Conservation (phyloP, 2,113 vertebrate genomes). For the Channa argus region DNA sequence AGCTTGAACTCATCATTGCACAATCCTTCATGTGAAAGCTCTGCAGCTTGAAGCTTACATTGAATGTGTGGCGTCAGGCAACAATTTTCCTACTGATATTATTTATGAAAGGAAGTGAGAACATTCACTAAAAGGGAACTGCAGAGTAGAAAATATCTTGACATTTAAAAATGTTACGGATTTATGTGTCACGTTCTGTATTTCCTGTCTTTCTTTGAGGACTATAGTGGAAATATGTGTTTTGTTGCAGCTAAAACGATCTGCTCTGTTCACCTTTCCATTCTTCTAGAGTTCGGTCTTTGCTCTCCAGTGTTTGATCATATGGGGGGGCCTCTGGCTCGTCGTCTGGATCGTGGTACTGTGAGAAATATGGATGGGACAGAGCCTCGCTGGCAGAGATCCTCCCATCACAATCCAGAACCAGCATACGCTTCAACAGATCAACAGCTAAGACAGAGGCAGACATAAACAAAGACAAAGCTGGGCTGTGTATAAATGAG, state of each 20-base stretch:
- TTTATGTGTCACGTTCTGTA: no score
- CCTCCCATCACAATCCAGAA: slow-evolving; percentile 95
- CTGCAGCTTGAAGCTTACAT: no score
- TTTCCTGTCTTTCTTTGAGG: no score
- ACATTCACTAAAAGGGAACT: no score
- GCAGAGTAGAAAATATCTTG: no score
- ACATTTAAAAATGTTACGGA: no score
- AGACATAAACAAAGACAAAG: neutral
- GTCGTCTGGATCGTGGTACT: slow-evolving; percentile 96
- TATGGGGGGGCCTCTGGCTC: slow-evolving; percentile 93
- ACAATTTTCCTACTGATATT: no score
- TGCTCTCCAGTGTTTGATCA: slow-evolving; percentile 93
- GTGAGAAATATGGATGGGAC: slow-evolving; percentile 94
- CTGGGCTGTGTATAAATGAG: rapidly evolving
- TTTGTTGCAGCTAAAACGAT: no score
- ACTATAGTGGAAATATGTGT: no score
- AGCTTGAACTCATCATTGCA: neutral
- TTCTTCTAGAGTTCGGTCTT: slow-evolving; percentile 92
- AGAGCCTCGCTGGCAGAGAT: slow-evolving; percentile 92
- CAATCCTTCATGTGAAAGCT: neutral
- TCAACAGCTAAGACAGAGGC: slow-evolving; percentile 86
- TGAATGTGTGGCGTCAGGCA: no score
- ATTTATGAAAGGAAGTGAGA: no score
- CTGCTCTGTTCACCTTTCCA: slow-evolving; percentile 90
- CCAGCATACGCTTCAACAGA: slow-evolving; percentile 96